Conservation (phyloP, 1,140 invertebrate species). For the Meloidogyne floridensis region DNA sequence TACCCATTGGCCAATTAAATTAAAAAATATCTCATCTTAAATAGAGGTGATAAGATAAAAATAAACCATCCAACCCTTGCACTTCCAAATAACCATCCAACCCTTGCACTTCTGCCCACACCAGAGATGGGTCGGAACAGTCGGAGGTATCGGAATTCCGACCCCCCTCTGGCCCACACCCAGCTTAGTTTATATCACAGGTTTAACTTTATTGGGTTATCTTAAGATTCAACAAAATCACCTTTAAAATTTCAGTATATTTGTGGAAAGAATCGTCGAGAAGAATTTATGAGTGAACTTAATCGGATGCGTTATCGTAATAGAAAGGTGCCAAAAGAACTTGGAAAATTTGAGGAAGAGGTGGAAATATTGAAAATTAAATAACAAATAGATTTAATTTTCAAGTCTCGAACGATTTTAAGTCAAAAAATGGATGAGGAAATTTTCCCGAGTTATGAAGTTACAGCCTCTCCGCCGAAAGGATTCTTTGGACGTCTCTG, state of each 20-base stretch:
- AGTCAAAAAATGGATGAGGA: conserved; percentile 3
- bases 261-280: neutral
- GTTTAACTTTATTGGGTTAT: too few species aligned
- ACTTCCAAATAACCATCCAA: too few species aligned
- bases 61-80: too few species aligned
- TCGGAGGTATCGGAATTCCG: too few species aligned
- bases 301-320: conserved; percentile 10
- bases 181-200: too few species aligned
- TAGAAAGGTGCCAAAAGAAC: neutral
- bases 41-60: too few species aligned
- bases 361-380: neutral
- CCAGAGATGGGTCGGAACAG: too few species aligned
- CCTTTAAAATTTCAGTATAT: conserved; percentile 12
- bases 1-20: too few species aligned
- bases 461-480: neutral
- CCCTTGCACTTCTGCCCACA: too few species aligned
- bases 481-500: conserved; percentile 16
- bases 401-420: neutral
- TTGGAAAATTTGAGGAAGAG: conserved; percentile 10
- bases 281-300: conserved; percentile 1
- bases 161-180: too few species aligned
- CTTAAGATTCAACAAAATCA: too few species aligned
- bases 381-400: neutral
- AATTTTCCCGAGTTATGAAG: neutral
- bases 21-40: too few species aligned